Base-by-base conservation (phyloP, 2,888 invertebrate species). In the Sycophila texana region DNA sequence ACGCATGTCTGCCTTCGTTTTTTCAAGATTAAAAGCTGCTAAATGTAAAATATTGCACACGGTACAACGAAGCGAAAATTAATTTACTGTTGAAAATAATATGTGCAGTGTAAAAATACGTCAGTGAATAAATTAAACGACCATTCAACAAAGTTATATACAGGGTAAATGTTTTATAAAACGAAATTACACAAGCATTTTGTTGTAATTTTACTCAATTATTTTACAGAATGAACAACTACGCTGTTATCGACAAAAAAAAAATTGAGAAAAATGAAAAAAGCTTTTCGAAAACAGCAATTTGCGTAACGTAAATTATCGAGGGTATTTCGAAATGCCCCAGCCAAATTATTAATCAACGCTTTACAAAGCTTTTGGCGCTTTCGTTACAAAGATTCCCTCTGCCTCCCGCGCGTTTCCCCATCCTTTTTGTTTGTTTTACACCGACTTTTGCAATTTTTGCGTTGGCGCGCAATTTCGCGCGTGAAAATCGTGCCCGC, bases 401-500 rank as follows among this genome's bases (percentile, higher is more conserved):
- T 14, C 16, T 20, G 5, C 39, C 10, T 2, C 10, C 20, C 12
- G 10, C 39, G 26, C 18, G n/a, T 55, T n/a, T 39, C 20, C 10
- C 51, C 14, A 18, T 5, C 12, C 12, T 39, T 14, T 26, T 51
- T 30, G 65, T 63, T 67, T 16, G n/a, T 77, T 80, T 80, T 77
- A 77, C 74, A 77, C 53, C 58, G 74, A 63, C 53, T 75, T 79
- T 79, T 71, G 74, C 79, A 81, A 79, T 79, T 79, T 77, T 67
- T 66, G 58, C 77, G 72, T 51, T 55, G 70, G 73, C 76, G 79
- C 47, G 74, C 81, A 79, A 81, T 81, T 79, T 80, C 83, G 80
- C 80, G 83, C 79, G 55, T 51, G 79, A 66, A 77, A 81, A 81
- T 83, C 82, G 81, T 81, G 83, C 74, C 76, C 57, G 80, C 80